Conservation (phyloP, 2,113 vertebrate species). For the Phainopepla nitens region DNA sequence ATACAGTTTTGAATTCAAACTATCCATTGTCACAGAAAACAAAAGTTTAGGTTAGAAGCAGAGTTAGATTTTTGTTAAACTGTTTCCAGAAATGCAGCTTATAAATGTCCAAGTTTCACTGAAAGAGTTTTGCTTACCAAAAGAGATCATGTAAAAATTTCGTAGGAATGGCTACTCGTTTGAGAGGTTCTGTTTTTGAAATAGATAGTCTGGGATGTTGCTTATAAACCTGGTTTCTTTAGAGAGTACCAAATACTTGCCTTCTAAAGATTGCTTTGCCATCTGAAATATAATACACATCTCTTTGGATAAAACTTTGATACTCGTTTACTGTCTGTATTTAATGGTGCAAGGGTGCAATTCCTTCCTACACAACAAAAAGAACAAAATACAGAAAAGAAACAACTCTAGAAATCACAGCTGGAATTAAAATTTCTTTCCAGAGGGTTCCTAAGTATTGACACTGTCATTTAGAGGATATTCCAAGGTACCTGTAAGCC, state of each 20-base stretch:
- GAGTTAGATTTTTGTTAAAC: not conserved
- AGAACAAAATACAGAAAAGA: not conserved
- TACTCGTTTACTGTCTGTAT: not conserved
- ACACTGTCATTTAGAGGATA: not conserved
- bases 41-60: not conserved
- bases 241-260: not conserved
- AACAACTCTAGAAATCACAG: not conserved
- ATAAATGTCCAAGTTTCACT: not conserved
- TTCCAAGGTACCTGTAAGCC: not conserved
- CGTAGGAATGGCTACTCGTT: not conserved
- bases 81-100: not conserved
- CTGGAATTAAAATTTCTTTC: not conserved
- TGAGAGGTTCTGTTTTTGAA: not conserved
- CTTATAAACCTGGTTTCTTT: not conserved
- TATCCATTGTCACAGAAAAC: not conserved
- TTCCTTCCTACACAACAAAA: not conserved
- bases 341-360: not conserved
- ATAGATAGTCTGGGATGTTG: not conserved
- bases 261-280: not conserved
- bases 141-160: not conserved
- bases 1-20: not conserved
- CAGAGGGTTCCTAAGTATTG: not conserved
- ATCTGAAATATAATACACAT: not conserved
- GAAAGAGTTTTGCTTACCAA: not conserved
- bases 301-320: not conserved